Evolutionary conservation across 1,140 invertebrate species (phyloP), one percentile per base, ranked within the genome.

Genomic region (Diachasmimorpha longicaudata): DNA sequence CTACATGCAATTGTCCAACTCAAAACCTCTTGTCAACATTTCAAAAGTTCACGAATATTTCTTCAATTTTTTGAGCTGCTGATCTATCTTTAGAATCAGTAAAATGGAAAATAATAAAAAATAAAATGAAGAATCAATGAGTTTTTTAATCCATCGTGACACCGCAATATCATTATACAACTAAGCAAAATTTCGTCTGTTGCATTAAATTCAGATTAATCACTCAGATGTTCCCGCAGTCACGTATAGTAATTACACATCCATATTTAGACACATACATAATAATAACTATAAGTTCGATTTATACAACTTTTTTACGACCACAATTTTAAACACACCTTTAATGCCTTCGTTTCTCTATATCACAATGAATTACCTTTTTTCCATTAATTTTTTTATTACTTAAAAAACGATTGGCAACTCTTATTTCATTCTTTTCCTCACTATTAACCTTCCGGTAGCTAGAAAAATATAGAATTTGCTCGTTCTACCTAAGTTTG

Each of bases 381-480:
- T 73, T 44, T 63, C 58, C 21, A 25, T 63, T 23, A 25, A 63
- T 25, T 63, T 74, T 67, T 69, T 79, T 81, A 79, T 70, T 25
- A 25, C 23, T 79, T 80, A 77, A 81, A 81, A 81, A 81, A 82
- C 83, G 74, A 83, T 81, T 82, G 81, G 80, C 82, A 80, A 81
- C 79, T 80, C 23, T 74, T 70, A 63, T 46, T 74, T 63, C 36
- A 39, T 77, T 48, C 72, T 74, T 69, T 70, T 21, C 69, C 74
- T 79, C 77, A 80, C 79, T 46, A 79, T 78, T 76, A 76, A 79
- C 81, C 78, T 70, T 79, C 71, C 76, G 78, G 78, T 80, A 82
- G 77, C 79, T 84, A 84, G 77, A 86, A 81, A 84, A 85, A 85
- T 82, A 84, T 82, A 82, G 79, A 83, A 84, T 85, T 83, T 82